Base-by-base conservation (phyloP, 2,888 invertebrate species). In the Tyria jacobaeae region DNA sequence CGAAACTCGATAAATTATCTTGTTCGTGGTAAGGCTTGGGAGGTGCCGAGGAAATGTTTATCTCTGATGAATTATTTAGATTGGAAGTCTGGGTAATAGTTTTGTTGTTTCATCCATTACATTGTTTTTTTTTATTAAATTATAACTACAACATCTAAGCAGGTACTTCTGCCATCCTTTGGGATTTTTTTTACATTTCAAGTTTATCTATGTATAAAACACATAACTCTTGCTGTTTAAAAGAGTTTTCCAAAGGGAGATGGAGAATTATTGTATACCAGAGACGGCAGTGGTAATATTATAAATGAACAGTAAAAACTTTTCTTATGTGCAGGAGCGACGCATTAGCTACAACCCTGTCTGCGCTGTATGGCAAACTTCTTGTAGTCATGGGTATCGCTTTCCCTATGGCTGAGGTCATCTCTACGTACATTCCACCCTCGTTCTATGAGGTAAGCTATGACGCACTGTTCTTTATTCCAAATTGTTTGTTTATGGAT, bases 341-440 rank as follows among this genome's bases (percentile, higher is more conserved):
- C 89, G 97, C 98, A 72, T 92, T 98, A 84, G 97, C 98, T 64
- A 97, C 97, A 39, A 97, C 98, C 21, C 94, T 99, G 73, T 99
- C 99, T 69, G 98, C 98, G 0, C 95, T 99, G 34, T 99, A 99
- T 88, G 98, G 98, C 52, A 98, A 99, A 91, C 95, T 99, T 57
- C 92, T 99, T 78, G 98, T 99, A 48, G 98, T 99, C 52, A 97
- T 98, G 97, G 99, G 99, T 1, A 96, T 98, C 71, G 98, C 98
- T 17, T 98, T 99, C 90, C 99, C 99, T 57, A 97, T 99, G 96
- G 98, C 99, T 68, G 98, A 99, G 95, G 98, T 98, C 78, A 98
- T 98, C 86, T 98, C 98, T 50, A 97, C 98, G 25, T 97, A 98
- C 91, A 98, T 98, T 86, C 98, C 98, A 81, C 97, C 98, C 71